Conservation (phyloP, 2,888 invertebrate species). For the Ernsta delagoae region DNA sequence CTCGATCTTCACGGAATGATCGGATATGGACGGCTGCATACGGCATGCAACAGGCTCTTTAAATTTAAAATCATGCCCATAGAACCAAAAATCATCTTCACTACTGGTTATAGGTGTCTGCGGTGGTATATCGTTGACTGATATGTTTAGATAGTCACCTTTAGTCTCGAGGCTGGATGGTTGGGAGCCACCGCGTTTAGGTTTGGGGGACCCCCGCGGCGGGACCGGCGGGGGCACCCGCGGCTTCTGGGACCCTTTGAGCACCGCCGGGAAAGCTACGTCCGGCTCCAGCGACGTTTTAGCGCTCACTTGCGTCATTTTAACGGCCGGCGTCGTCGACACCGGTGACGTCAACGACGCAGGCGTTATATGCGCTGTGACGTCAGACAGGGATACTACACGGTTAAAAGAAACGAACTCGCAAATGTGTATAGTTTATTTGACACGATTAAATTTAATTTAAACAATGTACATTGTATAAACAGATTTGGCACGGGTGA, state of each 20-base stretch:
- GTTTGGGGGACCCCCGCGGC: constrained; percentile 91
- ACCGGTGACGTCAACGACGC: constrained; percentile 78
- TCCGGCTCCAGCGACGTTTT: constrained; percentile 77
- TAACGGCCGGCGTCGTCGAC: constrained; percentile 62
- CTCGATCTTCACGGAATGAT: constrained; percentile 67
- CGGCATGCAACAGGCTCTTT: constrained; percentile 72
- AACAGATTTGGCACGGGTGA: constrained; percentile 55
- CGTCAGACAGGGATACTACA: constrained; percentile 83
- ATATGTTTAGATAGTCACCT: constrained; percentile 80
- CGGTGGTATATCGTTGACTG: constrained; percentile 69
- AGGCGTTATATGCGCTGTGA: constrained; percentile 81
- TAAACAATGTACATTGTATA: constrained; percentile 55
- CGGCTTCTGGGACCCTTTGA: constrained; percentile 89
- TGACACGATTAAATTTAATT: constrained; percentile 42
- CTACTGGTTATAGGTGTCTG: constrained; percentile 75
- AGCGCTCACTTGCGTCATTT: constrained; percentile 61
- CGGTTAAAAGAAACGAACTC: constrained; percentile 39
- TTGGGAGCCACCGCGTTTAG: constrained; percentile 80
- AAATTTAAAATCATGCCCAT: constrained; percentile 77
- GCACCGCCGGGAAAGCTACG: constrained; percentile 89
- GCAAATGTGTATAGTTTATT: constrained; percentile 62
- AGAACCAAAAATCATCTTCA: constrained; percentile 75
- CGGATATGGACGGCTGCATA: constrained; percentile 67
- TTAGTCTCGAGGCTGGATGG: constrained; percentile 73
- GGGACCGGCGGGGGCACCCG: constrained; percentile 95